These are phyloP conservation scores for Chionodraco myersi DNA, from an alignment of 2,113 vertebrate species.

Conservation along the genomic window DNA sequence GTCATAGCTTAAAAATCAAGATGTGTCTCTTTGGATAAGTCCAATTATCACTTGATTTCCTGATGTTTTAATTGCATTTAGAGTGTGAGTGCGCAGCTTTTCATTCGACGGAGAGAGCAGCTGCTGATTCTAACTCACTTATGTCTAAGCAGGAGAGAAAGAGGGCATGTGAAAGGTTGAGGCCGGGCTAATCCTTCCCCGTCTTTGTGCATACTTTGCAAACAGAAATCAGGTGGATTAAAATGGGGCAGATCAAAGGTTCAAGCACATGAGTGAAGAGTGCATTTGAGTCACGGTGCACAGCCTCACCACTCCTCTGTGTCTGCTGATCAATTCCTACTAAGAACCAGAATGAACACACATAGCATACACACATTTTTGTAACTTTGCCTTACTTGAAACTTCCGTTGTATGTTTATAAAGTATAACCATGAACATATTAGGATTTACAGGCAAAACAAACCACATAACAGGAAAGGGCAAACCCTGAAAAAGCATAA, in stretches of 20 bases:
- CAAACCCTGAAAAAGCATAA: no score
- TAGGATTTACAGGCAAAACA: no score
- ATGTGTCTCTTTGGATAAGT: not conserved
- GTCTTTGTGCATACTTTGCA: slow-evolving; percentile 21
- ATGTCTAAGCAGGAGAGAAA: slow-evolving; percentile 11
- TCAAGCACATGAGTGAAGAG: not conserved
- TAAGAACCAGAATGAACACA: no score
- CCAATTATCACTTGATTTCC: not conserved
- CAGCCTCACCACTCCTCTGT: slow-evolving; percentile 13
- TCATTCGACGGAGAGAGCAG: slow-evolving; percentile 4
- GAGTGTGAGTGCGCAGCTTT: not conserved
- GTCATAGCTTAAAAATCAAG: not conserved
- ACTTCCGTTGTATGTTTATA: no score
- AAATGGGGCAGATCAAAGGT: slow-evolving; percentile 20
- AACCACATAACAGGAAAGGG: no score
- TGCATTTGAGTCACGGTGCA: not conserved
- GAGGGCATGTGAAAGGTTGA: not conserved
- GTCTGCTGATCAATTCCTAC: no score
- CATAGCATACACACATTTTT: no score
- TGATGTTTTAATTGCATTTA: not conserved
- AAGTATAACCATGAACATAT: no score
- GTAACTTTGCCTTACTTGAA: no score
- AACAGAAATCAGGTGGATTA: slow-evolving; percentile 30
- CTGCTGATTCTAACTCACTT: slow-evolving; percentile 50
- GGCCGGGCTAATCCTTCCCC: slow-evolving; percentile 16